phyloP scores from a whole-genome alignment of 2,113 vertebrate genomes.

The Azemiops feae region DNA sequence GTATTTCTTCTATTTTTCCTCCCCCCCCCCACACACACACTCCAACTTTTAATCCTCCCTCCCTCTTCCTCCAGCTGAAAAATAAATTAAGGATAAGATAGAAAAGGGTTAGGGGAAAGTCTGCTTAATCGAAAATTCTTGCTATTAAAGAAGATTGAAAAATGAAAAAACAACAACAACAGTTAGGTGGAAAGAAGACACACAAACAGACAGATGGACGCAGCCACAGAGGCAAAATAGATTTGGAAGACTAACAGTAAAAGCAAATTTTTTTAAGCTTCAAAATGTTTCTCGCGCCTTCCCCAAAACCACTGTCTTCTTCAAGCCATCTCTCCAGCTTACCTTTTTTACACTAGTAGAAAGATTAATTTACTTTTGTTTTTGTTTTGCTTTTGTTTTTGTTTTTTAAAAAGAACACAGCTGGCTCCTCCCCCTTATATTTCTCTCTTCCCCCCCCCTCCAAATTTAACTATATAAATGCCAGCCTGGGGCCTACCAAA shows the following conservation, averaged over 20 bases:
- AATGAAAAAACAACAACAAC: background rate
- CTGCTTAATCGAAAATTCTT: no score
- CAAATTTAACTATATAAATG: slow-evolving; percentile 64
- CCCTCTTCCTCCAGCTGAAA: background rate
- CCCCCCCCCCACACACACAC: background rate
- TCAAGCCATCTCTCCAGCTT: background rate
- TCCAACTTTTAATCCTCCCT: background rate
- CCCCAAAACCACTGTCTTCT: background rate
- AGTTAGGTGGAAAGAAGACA: background rate
- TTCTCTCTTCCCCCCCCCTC: slow-evolving; percentile 46
- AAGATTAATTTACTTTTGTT: slow-evolving; percentile 53
- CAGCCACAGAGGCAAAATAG: background rate
- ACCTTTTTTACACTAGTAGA: slow-evolving; percentile 45
- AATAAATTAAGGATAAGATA: background rate
- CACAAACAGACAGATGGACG: background rate
- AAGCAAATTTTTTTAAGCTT: background rate
- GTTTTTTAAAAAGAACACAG: slow-evolving; percentile 20
- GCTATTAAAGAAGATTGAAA: background rate
- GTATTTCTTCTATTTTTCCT: slow-evolving; percentile 34
- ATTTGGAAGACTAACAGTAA: slow-evolving; percentile 19
- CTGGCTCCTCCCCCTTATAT: slow-evolving; percentile 62
- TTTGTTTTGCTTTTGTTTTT: slow-evolving; percentile 50
- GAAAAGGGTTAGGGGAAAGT: background rate
- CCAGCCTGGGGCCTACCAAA: slow-evolving; percentile 39
- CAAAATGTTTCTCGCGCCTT: background rate